A percentile compares a stretch with the other conserved stretches of the same genome.
phyloP scores from a whole-genome alignment of 2,888 invertebrate species.

The Chymomyza caudatula region DNA sequence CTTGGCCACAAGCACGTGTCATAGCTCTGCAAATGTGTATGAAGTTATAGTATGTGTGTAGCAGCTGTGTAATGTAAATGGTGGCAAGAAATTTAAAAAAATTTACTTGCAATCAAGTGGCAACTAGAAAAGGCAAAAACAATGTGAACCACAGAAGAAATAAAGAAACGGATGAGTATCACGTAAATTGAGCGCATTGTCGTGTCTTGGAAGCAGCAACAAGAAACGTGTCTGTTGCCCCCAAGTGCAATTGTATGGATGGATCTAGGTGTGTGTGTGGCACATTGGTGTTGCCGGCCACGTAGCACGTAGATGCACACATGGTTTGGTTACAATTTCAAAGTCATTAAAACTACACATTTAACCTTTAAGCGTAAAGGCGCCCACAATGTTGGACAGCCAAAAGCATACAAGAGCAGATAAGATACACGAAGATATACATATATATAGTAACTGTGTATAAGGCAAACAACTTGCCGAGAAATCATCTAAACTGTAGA shows the following conservation, averaged over 20 bases:
- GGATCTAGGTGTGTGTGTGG: background rate
- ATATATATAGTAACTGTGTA: background rate
- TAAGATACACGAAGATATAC: background rate
- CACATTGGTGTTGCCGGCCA: conserved; percentile 9
- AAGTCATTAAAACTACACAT: conserved; percentile 59
- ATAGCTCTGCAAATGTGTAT: background rate
- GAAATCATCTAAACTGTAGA: conserved; percentile 12
- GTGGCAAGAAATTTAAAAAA: background rate
- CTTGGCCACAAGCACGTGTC: conserved; percentile 3
- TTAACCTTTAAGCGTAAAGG: conserved; percentile 20
- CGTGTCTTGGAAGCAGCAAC: conserved; percentile 19
- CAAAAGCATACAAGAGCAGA: background rate
- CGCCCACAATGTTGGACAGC: background rate
- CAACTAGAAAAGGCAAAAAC: background rate
- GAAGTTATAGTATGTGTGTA: background rate
- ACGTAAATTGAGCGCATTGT: conserved; percentile 31
- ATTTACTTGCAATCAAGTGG: conserved; percentile 5
- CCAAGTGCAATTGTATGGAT: background rate
- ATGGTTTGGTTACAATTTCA: conserved; percentile 46
- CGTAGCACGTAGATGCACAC: conserved; percentile 12
- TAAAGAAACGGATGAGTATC: background rate
- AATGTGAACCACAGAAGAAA: background rate
- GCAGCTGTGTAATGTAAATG: background rate
- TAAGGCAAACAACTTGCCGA: background rate
- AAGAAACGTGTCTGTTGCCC: conserved; percentile 26